These are phyloP conservation scores for Plebejus anna DNA, from an alignment of 2,888 invertebrate genomes.

Conservation along the genomic window DNA sequence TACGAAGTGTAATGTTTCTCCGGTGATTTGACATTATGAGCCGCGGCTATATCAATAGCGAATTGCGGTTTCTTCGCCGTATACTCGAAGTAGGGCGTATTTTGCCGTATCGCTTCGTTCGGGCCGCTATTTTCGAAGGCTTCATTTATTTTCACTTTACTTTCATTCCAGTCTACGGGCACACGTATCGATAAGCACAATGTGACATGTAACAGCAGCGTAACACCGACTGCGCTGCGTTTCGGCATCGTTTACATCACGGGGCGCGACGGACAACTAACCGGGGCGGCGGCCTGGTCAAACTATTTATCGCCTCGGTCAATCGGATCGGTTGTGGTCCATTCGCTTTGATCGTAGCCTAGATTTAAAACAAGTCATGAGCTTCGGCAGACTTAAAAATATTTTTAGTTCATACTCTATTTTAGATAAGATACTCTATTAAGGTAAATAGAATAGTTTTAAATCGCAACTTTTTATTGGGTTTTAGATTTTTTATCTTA, in stretches of 20 bases:
- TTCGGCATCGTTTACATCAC: constrained; percentile 72
- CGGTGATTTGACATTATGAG: constrained; percentile 63
- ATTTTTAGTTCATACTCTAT: neutral
- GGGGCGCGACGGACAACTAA: constrained; percentile 67
- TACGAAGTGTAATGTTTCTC: constrained; percentile 58
- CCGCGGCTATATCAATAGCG: constrained; percentile 61
- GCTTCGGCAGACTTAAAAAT: constrained; percentile 33
- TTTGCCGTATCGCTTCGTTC: constrained; percentile 36
- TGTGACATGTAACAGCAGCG: constrained; percentile 57
- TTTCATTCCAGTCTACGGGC: constrained; percentile 59
- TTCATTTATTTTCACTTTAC: constrained; percentile 57
- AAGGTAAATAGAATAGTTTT: too few species aligned
- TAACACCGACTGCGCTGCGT: constrained; percentile 46
- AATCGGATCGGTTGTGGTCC: constrained; percentile 62
- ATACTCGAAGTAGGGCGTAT: constrained; percentile 64
- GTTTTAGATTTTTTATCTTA: too few species aligned
- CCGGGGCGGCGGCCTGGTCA: constrained; percentile 55
- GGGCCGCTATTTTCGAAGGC: constrained; percentile 45
- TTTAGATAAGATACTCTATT: too few species aligned
- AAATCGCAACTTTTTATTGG: too few species aligned
- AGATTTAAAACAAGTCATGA: constrained; percentile 44
- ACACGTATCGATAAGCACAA: constrained; percentile 63
- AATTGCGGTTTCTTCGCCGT: constrained; percentile 67
- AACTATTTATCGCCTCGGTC: constrained; percentile 77
- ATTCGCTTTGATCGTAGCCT: constrained; percentile 55